Conservation (phyloP, 1,140 invertebrate species). For the Drosophila mayri region DNA sequence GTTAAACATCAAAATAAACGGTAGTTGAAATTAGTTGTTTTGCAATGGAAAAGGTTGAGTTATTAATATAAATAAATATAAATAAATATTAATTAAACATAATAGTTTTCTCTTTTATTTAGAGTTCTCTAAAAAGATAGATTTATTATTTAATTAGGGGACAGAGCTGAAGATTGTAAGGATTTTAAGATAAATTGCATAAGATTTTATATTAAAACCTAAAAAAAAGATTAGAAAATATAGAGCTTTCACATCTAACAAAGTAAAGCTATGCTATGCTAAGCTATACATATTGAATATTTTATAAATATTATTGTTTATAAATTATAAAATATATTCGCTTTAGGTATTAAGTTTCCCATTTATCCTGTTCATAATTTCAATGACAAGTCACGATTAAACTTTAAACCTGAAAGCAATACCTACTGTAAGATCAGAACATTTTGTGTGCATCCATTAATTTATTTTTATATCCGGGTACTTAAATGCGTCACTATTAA, state of each 20-base stretch:
- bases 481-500: conserved; percentile 17
- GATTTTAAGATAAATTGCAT: no score
- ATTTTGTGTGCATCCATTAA: conserved; percentile 24
- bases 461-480: conserved; percentile 43
- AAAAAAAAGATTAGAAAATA: no score
- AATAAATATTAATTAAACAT: no score
- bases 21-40: background rate
- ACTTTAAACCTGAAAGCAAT: conserved; percentile 38
- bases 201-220: no score
- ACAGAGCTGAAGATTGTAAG: no score
- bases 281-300: no score
- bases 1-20: conserved; percentile 14
- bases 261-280: no score
- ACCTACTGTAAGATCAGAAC: background rate
- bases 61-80: background rate
- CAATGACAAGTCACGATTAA: conserved; percentile 35
- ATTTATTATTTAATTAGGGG: no score
- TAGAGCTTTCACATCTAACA: no score
- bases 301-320: no score
- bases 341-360: background rate
- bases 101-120: no score
- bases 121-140: no score
- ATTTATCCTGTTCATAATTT: conserved; percentile 13
- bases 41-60: background rate
- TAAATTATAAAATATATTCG: background rate